Evolutionary conservation across 2,113 vertebrate genomes (phyloP).

Genomic region (Phaethon lepturus): DNA sequence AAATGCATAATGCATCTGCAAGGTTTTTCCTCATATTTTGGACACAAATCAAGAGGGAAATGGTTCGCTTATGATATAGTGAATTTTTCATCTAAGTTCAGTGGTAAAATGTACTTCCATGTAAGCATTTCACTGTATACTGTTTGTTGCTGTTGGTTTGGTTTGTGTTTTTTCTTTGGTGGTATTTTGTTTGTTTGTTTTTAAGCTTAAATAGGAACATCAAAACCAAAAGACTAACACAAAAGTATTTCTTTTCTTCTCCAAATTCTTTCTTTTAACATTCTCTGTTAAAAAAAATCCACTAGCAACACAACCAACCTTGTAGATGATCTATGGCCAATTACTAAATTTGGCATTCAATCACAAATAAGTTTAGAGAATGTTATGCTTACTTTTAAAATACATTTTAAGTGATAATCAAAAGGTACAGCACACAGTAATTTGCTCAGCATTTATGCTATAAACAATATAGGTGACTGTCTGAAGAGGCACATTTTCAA

Average conservation of each 20-base stretch:
- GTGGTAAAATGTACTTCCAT: not conserved
- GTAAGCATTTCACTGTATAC: not conserved
- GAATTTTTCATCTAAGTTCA: conserved; percentile 63
- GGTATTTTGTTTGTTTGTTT: not conserved
- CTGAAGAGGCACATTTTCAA: not conserved
- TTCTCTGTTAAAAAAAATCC: not conserved
- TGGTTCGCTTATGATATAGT: conserved; percentile 38
- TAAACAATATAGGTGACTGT: not conserved
- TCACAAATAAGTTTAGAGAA: not conserved
- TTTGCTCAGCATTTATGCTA: not conserved
- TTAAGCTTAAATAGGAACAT: not conserved
- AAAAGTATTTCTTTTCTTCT: not conserved
- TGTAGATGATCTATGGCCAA: not conserved
- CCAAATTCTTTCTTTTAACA: not conserved
- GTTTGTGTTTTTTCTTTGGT: not conserved
- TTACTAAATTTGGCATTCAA: not conserved
- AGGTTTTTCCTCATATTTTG: conserved; percentile 59
- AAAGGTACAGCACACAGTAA: not conserved
- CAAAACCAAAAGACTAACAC: not conserved
- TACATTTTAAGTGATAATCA: not conserved
- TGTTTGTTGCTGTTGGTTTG: not conserved
- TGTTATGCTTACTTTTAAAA: not conserved
- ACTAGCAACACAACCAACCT: not conserved
- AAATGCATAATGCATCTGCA: conserved; percentile 70
- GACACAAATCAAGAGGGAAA: conserved; percentile 70